These are phyloP conservation scores for Macrochelys suwanniensis DNA, from an alignment of 2,797 vertebrate species.

Conservation along the genomic window DNA sequence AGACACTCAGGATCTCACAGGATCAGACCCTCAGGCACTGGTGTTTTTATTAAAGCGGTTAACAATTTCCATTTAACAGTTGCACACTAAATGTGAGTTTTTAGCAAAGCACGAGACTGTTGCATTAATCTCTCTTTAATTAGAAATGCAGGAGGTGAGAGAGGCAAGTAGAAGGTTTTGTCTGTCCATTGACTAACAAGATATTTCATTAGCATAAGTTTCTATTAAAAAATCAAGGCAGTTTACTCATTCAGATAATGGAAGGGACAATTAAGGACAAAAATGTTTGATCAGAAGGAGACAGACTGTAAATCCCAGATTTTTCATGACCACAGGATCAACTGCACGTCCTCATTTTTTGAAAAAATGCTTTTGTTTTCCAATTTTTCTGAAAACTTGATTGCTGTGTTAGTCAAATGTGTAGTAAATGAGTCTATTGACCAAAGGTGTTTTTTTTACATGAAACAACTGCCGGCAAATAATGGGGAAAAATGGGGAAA, in stretches of 20 bases:
- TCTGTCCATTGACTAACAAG: background rate
- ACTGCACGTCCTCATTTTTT: background rate
- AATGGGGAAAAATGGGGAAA: background rate
- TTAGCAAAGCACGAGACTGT: constrained; percentile 28
- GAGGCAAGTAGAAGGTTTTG: constrained; percentile 17
- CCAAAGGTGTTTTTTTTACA: constrained; percentile 20
- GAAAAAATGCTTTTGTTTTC: background rate
- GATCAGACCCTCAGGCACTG: background rate
- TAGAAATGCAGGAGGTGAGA: constrained; percentile 37
- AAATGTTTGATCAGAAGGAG: background rate
- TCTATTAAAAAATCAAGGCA: constrained; percentile 3
- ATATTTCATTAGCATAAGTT: constrained; percentile 29
- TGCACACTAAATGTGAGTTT: constrained; percentile 39
- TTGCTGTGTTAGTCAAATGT: constrained; percentile 46
- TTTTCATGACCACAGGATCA: background rate
- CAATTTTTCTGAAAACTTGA: constrained; percentile 34
- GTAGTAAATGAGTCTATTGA: constrained; percentile 42
- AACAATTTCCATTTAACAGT: background rate
- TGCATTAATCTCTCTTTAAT: constrained; percentile 71
- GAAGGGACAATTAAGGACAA: background rate
- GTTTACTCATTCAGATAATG: constrained; percentile 9
- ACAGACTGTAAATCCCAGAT: background rate
- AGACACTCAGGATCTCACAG: background rate
- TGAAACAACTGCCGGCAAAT: constrained; percentile 17
- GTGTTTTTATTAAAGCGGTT: constrained; percentile 44